A percentile compares a stretch with the other conserved stretches of the same genome.
phyloP scores from a whole-genome alignment of 2,113 vertebrate species.

The Candoia aspera region DNA sequence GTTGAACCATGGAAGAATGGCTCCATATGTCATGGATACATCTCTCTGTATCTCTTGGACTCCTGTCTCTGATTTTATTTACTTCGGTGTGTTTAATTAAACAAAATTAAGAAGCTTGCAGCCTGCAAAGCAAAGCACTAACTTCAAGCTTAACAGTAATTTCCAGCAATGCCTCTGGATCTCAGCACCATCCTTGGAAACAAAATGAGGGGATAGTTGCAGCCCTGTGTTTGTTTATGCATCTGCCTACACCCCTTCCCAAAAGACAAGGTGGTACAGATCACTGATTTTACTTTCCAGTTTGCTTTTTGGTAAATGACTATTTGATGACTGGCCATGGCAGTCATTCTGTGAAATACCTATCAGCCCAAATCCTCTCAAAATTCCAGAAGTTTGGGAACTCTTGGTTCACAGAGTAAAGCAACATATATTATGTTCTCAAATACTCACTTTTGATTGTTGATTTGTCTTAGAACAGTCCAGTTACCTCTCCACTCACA shows the following conservation, averaged over 20 bases:
- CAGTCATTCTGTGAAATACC: not conserved
- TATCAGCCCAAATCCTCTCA: not conserved
- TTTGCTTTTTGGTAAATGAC: not conserved
- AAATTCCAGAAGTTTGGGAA: not conserved
- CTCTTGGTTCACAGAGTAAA: not conserved
- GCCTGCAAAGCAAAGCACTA: not conserved
- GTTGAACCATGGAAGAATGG: no score
- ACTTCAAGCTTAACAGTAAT: not conserved
- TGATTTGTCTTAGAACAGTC: constrained; percentile 83
- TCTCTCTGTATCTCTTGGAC: no score
- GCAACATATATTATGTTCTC: not conserved
- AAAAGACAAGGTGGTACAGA: not conserved
- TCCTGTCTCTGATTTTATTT: no score
- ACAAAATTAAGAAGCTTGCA: no score
- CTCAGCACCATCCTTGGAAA: not conserved
- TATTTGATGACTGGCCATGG: not conserved
- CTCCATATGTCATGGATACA: no score
- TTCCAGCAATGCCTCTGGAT: not conserved
- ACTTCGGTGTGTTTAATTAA: no score
- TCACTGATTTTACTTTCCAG: not conserved
- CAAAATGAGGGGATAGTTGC: not conserved
- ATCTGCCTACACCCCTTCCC: not conserved
- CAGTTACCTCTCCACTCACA: constrained; percentile 85
- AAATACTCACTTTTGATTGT: constrained; percentile 59
- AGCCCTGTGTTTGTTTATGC: not conserved